Percentiles rank a stretch among this genome's conserved stretches.
phyloP scores from a whole-genome alignment of 2,888 invertebrate genomes.

The Agrochola lota region DNA sequence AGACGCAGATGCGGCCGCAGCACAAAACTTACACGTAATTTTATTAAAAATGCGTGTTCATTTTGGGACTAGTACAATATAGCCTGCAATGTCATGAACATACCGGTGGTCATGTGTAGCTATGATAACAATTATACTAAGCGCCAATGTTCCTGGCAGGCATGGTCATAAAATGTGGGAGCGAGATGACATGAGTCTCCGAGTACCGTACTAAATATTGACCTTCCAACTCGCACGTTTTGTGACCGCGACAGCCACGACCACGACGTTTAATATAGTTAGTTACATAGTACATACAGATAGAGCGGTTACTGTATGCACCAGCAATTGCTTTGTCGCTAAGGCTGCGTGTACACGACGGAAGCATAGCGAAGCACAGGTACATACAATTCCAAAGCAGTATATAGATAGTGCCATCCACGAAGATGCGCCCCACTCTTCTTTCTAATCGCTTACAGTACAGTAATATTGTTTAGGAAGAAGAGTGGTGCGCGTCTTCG shows the following conservation, averaged over 20 bases:
- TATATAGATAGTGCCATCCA: too few species aligned
- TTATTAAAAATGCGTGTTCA: background rate
- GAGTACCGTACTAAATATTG: background rate
- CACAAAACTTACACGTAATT: background rate
- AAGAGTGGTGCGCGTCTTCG: too few species aligned
- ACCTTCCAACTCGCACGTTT: background rate
- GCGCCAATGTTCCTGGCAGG: background rate
- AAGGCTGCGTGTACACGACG: background rate
- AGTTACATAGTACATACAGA: background rate
- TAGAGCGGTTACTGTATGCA: background rate
- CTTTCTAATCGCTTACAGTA: too few species aligned
- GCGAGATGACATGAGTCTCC: background rate
- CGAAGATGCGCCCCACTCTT: too few species aligned
- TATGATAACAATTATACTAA: background rate
- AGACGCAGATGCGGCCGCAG: too few species aligned
- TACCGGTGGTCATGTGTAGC: conserved; percentile 6
- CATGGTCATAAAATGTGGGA: background rate
- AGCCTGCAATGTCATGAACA: background rate
- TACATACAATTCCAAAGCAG: background rate
- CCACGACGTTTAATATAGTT: background rate
- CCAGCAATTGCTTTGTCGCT: background rate
- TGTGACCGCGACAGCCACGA: too few species aligned
- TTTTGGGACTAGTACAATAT: background rate
- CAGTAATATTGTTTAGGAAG: too few species aligned
- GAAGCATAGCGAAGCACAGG: background rate